Percentiles rank a stretch among this genome's conserved stretches.
Conservation (phyloP, 2,888 invertebrate species). For the Campoplex nolae region DNA sequence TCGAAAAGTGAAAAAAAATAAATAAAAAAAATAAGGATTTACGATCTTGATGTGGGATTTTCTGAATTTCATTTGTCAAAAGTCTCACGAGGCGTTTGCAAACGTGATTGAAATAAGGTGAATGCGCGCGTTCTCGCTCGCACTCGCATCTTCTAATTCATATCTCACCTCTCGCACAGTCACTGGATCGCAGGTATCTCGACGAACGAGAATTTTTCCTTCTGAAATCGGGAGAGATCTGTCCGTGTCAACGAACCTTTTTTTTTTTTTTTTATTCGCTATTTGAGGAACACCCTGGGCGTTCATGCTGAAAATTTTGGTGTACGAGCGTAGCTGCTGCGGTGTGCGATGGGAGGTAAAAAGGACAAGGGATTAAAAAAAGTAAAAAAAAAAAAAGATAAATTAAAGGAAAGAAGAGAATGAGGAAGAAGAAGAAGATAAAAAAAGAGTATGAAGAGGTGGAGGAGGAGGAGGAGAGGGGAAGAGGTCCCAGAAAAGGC, state of each 20-base stretch:
- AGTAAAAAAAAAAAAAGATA: conserved; percentile 33
- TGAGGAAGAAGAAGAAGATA: conserved; percentile 47
- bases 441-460: conserved; percentile 22
- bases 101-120: not conserved
- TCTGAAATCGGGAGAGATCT: not conserved
- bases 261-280: not conserved
- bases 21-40: not conserved
- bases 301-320: not conserved
- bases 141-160: not conserved
- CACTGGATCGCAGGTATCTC: not conserved
- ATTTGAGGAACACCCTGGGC: not conserved
- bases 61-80: not conserved
- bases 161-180: not conserved
- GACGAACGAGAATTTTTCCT: not conserved
- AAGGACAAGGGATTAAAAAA: conserved; percentile 32
- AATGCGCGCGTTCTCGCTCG: too few species aligned
- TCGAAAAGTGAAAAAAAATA: not conserved
- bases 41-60: not conserved
- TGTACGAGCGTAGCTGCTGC: conserved; percentile 4
- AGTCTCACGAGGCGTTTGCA: not conserved
- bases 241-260: not conserved
- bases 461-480: conserved; percentile 17
- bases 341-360: conserved; percentile 24
- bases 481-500: conserved; percentile 64
- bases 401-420: conserved; percentile 64